phyloP scores from a whole-genome alignment of 2,113 vertebrate species.

The Danio rerio region DNA sequence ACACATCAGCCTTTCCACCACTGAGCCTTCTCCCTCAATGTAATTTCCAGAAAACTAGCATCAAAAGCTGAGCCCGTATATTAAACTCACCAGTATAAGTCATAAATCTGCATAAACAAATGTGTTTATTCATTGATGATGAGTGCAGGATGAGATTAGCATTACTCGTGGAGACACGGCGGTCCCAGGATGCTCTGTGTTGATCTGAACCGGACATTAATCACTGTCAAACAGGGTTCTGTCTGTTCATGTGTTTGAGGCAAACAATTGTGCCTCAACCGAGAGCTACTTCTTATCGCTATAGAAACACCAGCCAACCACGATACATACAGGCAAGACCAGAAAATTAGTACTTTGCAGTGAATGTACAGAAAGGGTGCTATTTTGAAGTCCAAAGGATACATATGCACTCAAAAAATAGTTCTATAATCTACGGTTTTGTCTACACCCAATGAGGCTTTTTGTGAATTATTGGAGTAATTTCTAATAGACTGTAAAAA shows the following conservation, averaged over 20 bases:
- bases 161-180: constrained; percentile 37
- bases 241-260: constrained; percentile 61
- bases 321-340: constrained; percentile 48
- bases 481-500: too few species aligned
- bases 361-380: not conserved
- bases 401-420: not conserved
- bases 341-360: not conserved
- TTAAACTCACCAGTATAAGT: constrained; percentile 12
- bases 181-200: constrained; percentile 56
- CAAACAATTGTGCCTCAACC: constrained; percentile 60
- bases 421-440: not conserved
- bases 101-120: constrained; percentile 35
- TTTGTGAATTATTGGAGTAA: too few species aligned
- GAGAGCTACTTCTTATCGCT: constrained; percentile 65
- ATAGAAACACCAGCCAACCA: constrained; percentile 70
- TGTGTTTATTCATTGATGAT: not conserved
- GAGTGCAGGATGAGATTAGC: constrained; percentile 33
- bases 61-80: not conserved
- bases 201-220: constrained; percentile 75
- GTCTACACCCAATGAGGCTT: too few species aligned
- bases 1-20: not conserved
- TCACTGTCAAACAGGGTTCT: constrained; percentile 74
- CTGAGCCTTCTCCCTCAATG: not conserved
- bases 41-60: not conserved
- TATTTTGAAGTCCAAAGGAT: not conserved